These are phyloP conservation scores for Eulacestoma nigropectus DNA, from an alignment of 2,113 vertebrate genomes.

Conservation along the genomic window DNA sequence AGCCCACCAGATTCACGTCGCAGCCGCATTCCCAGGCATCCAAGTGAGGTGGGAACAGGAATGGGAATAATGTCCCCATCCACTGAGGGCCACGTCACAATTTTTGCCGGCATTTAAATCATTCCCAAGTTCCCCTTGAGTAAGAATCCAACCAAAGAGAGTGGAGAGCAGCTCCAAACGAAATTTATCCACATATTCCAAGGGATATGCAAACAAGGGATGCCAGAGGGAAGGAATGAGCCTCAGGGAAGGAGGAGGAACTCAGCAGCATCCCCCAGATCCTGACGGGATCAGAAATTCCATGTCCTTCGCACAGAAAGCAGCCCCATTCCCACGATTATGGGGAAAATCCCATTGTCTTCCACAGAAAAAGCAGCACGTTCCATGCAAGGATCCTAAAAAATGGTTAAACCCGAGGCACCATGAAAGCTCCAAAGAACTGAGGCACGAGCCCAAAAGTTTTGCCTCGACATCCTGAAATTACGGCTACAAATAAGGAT, in stretches of 20 bases:
- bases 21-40: background rate
- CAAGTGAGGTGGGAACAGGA: background rate
- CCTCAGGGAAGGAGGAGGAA: background rate
- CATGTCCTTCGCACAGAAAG: background rate
- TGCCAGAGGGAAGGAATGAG: background rate
- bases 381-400: background rate
- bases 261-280: background rate
- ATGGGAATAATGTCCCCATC: accelerated
- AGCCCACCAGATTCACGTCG: background rate
- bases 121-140: background rate
- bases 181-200: background rate
- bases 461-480: background rate
- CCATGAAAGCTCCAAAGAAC: background rate
- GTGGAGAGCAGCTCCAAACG: background rate
- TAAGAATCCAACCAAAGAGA: background rate
- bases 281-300: background rate
- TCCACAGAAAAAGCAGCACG: background rate
- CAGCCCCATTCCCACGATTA: background rate
- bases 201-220: background rate
- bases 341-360: background rate
- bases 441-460: accelerated
- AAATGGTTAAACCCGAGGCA: accelerated
- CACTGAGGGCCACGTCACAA: accelerated
- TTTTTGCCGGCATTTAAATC: accelerated
- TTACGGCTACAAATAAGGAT: background rate